Evolutionary conservation across 64 coral and sea anemone genomes (phyloP).

Genomic region (Montipora efflorescens): DNA sequence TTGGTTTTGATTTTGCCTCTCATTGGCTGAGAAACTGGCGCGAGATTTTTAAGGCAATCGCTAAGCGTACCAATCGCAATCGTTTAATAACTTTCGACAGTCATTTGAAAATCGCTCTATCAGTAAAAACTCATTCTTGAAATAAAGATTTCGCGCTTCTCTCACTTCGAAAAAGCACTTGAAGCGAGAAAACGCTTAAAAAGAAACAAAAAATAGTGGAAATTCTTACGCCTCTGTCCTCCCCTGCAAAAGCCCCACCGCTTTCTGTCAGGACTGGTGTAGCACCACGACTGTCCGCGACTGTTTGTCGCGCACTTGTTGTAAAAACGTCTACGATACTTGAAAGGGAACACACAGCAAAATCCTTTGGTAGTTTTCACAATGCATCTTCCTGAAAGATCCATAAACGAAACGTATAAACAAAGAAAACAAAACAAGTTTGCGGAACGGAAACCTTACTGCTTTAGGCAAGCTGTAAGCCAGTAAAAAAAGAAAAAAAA

Average conservation of each 20-base stretch:
- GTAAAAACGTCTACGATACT: constrained; percentile 19
- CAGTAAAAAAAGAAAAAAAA: no score
- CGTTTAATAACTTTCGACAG: no score
- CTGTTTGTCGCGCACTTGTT: constrained; percentile 13
- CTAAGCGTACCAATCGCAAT: no score
- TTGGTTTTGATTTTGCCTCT: no score
- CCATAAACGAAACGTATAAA: background rate
- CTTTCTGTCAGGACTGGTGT: constrained; percentile 22
- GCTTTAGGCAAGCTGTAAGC: no score
- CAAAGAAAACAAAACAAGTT: background rate
- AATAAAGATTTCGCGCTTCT: background rate
- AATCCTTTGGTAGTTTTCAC: constrained; percentile 6
- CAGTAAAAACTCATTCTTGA: no score
- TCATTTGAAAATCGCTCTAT: no score
- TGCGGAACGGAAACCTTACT: no score
- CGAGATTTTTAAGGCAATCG: no score
- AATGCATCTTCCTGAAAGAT: constrained; percentile 6
- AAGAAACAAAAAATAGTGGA: no score
- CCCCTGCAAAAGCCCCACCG: constrained; percentile 45
- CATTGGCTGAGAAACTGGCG: no score
- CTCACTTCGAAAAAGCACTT: background rate
- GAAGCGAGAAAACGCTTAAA: background rate
- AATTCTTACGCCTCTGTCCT: constrained; percentile 19
- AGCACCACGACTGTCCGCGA: constrained; percentile 43
- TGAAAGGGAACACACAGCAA: constrained; percentile 64